phyloP scores from a whole-genome alignment of 1,140 invertebrate genomes.

The Ips nitidus region DNA sequence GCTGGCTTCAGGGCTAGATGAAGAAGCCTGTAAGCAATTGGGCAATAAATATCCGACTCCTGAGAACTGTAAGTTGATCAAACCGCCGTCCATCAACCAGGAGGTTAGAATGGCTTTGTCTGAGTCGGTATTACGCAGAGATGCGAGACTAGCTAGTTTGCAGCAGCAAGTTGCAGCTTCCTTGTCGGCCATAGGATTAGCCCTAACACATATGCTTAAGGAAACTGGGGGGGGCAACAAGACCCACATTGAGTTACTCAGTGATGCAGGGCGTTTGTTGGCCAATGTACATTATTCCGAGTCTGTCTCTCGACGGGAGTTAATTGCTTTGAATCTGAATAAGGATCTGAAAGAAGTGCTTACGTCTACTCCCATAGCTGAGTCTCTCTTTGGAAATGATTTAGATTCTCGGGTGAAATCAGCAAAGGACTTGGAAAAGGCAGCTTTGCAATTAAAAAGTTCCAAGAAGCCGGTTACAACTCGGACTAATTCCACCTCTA shows the following conservation, averaged over 20 bases:
- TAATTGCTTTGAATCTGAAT: background rate
- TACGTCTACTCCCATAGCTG: background rate
- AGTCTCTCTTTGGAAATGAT: background rate
- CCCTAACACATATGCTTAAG: background rate
- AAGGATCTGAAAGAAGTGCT: background rate
- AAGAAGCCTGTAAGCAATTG: background rate
- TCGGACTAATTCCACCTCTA: background rate
- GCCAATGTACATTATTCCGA: background rate
- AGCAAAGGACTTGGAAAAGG: background rate
- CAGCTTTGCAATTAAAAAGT: background rate
- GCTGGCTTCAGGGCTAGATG: background rate
- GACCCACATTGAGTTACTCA: background rate
- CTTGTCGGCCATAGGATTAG: background rate
- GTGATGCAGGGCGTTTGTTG: background rate
- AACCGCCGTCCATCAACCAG: background rate
- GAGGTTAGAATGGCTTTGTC: background rate
- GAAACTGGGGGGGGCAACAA: background rate
- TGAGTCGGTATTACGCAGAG: background rate
- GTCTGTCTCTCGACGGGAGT: background rate
- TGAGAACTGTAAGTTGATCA: background rate
- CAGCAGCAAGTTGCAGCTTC: background rate
- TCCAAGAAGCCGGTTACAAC: background rate
- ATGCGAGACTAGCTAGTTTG: background rate
- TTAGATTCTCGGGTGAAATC: background rate
- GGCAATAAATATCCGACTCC: background rate